Conservation (phyloP, 2,113 vertebrate genomes). For the Rostratula benghalensis region DNA sequence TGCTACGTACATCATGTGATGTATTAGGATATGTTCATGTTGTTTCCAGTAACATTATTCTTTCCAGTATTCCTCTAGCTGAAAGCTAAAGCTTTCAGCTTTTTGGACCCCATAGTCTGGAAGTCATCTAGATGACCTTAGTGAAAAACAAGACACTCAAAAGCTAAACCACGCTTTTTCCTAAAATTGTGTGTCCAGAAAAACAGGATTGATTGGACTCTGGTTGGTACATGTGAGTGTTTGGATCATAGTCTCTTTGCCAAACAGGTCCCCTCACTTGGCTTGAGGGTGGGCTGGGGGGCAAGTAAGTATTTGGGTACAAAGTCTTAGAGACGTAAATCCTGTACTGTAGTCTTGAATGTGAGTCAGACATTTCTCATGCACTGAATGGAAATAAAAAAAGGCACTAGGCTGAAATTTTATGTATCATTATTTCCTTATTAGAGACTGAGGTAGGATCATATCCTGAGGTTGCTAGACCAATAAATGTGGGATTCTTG, state of each 20-base stretch:
- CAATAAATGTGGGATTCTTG: background rate
- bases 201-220: background rate
- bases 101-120: background rate
- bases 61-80: background rate
- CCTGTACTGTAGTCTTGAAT: background rate
- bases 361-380: background rate
- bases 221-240: background rate
- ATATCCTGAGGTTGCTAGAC: background rate
- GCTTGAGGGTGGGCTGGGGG: background rate
- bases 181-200: background rate
- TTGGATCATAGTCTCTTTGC: background rate
- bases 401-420: background rate
- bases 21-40: background rate
- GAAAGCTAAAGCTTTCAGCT: background rate
- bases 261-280: background rate
- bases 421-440: background rate
- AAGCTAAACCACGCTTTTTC: background rate
- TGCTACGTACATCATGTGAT: fast-evolving
- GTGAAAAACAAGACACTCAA: background rate
- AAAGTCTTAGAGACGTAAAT: background rate
- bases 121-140: background rate
- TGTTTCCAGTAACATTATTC: background rate
- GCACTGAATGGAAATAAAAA: background rate
- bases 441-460: background rate
- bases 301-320: background rate